These are phyloP conservation scores for Ibycter americanus DNA, from an alignment of 2,797 vertebrate genomes.

Conservation along the genomic window DNA sequence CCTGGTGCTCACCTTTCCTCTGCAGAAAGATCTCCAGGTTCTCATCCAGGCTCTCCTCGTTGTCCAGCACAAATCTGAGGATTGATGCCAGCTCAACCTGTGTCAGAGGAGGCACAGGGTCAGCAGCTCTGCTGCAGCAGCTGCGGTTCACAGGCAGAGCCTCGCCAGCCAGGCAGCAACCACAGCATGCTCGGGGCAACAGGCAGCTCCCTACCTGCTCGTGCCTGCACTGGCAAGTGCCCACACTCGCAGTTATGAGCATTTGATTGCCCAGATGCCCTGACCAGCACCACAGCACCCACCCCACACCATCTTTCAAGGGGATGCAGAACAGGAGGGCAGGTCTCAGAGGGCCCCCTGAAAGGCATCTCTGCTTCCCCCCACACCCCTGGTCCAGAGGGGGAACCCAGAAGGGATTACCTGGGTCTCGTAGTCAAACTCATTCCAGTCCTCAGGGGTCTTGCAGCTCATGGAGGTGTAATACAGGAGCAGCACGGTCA, in stretches of 20 bases:
- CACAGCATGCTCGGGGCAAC: rapidly evolving
- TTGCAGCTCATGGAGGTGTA: constrained; percentile 83
- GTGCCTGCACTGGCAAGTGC: not conserved
- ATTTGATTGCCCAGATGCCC: not conserved
- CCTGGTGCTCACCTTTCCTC: constrained; percentile 76
- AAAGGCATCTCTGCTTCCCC: not conserved
- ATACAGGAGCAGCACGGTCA: constrained; percentile 86
- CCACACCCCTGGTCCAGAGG: not conserved
- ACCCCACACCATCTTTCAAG: not conserved
- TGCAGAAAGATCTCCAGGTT: constrained; percentile 83
- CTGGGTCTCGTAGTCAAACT: constrained; percentile 83
- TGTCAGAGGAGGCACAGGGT: not conserved
- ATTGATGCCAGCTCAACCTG: constrained; percentile 87
- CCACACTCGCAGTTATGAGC: not conserved
- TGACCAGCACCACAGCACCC: not conserved
- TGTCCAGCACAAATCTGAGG: constrained; percentile 85
- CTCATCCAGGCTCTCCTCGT: constrained; percentile 80
- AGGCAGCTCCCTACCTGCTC: not conserved
- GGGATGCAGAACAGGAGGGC: not conserved
- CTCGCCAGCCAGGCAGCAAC: not conserved
- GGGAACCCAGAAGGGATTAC: constrained; percentile 60
- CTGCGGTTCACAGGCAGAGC: not conserved
- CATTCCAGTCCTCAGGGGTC: constrained; percentile 74
- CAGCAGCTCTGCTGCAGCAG: not conserved
- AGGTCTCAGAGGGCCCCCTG: rapidly evolving